Conservation (phyloP, 2,113 vertebrate species). For the Smithornis capensis region DNA sequence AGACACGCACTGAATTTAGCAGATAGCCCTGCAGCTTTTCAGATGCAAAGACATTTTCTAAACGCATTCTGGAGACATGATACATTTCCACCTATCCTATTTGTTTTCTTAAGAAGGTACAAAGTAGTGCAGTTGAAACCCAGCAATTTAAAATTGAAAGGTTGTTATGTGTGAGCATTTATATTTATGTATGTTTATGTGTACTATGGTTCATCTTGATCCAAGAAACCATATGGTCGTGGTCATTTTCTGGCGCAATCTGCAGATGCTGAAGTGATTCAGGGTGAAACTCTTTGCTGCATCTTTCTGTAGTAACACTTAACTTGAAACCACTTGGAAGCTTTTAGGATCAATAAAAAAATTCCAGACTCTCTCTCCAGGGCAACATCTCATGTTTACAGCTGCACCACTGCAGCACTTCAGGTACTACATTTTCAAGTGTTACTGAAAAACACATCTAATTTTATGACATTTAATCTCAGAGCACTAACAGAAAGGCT, state of each 20-base stretch:
- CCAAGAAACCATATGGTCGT: background rate
- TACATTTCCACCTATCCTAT: background rate
- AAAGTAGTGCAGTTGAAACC: background rate
- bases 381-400: background rate
- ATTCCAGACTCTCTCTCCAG: background rate
- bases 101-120: background rate
- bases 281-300: background rate
- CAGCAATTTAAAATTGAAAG: background rate
- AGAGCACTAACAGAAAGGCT: background rate
- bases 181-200: accelerated
- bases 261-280: background rate
- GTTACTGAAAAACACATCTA: background rate
- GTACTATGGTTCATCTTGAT: background rate
- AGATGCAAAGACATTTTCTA: background rate
- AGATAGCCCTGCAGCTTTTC: background rate
- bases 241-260: background rate
- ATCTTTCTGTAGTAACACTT: background rate
- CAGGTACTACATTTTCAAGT: background rate
- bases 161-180: background rate
- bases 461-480: background rate
- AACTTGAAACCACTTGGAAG: background rate
- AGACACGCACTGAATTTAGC: background rate
- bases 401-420: background rate
- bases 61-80: background rate
- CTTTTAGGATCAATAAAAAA: background rate